A percentile compares a stretch with the other conserved stretches of the same genome.
Evolutionary conservation across 2,113 vertebrate species (phyloP).

Genomic region (Tychaedon coryphoeus): DNA sequence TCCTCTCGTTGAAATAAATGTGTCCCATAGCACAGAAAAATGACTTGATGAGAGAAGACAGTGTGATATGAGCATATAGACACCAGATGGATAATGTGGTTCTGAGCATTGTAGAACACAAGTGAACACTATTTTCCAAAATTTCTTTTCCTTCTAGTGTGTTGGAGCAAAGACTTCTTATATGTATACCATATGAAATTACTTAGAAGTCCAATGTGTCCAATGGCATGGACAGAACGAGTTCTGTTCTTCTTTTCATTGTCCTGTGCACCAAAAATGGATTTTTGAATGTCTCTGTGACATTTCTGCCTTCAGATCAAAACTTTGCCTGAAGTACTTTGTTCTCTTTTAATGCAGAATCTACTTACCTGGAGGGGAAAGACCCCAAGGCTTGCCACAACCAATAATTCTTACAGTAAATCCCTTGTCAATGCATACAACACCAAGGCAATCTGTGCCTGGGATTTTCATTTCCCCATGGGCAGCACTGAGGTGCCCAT

Average conservation of each 20-base stretch:
- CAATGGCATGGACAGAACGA: background rate
- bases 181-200: background rate
- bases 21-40: background rate
- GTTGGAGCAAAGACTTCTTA: background rate
- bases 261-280: background rate
- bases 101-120: background rate
- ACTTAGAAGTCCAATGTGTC: background rate
- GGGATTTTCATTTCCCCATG: background rate
- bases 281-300: background rate
- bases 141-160: background rate
- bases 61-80: background rate
- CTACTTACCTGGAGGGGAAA: background rate
- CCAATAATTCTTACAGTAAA: background rate
- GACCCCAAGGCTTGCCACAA: background rate
- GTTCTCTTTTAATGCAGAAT: background rate
- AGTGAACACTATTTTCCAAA: background rate
- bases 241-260: background rate
- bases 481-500: background rate
- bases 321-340: background rate
- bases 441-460: rapidly evolving
- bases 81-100: background rate
- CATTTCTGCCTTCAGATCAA: background rate
- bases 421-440: background rate
- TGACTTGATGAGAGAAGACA: background rate
- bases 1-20: background rate